Percentiles rank a stretch among this genome's conserved stretches.
Conservation (phyloP, 2,888 invertebrate genomes). For the Lochmaea capreae region DNA sequence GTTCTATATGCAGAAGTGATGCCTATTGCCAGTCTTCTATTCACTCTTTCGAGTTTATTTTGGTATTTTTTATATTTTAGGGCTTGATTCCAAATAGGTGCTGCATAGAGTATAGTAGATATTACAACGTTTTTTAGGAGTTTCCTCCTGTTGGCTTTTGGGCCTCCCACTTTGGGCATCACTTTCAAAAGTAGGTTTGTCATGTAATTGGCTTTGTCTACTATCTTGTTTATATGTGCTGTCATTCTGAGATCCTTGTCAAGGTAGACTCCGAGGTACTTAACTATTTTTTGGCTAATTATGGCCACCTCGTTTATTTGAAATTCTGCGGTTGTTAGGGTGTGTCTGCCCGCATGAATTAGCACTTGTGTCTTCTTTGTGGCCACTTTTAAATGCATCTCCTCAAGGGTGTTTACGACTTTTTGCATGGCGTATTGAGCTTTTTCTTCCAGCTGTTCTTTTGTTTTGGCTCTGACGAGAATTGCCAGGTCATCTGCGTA, state of each 20-base stretch:
- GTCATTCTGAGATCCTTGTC: slow-evolving; percentile 3
- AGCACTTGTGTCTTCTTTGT: neutral
- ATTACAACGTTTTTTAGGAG: slow-evolving; percentile 2
- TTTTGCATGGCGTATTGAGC: neutral
- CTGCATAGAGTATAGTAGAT: slow-evolving; percentile 9
- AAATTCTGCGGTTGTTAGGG: neutral
- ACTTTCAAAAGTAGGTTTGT: slow-evolving; percentile 5
- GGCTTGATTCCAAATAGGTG: neutral
- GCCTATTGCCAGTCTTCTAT: no score
- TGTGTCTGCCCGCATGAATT: neutral
- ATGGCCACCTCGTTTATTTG: no score
- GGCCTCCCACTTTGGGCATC: neutral
- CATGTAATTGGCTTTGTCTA: no score
- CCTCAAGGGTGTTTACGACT: neutral
- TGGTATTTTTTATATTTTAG: no score
- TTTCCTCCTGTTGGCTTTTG: neutral
- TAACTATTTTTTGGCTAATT: neutral
- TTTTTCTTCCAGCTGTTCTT: slow-evolving; percentile 14
- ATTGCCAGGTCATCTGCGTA: slow-evolving; percentile 31
- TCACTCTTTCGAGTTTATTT: no score
- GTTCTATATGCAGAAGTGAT: slow-evolving; percentile 20
- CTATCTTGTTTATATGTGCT: neutral
- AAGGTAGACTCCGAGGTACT: neutral
- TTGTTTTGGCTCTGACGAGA: neutral
- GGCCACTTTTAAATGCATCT: neutral